These are phyloP conservation scores for Cyanistes caeruleus DNA, from an alignment of 2,113 vertebrate species.

Conservation along the genomic window DNA sequence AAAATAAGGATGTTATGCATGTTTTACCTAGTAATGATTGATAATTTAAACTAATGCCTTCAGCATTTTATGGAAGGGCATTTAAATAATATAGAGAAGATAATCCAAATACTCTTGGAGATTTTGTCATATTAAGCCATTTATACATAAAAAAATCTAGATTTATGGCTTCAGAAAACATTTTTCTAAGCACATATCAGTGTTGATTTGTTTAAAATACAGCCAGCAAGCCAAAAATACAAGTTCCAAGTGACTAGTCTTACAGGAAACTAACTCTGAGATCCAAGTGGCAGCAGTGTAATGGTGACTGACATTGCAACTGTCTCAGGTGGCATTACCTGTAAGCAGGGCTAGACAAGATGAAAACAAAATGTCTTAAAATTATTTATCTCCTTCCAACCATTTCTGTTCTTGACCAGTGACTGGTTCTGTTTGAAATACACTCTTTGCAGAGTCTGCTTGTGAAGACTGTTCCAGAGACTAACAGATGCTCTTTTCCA, in stretches of 20 bases:
- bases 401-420: neutral
- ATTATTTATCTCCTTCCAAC: neutral
- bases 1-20: neutral
- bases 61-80: neutral
- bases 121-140: neutral
- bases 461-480: neutral
- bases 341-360: neutral
- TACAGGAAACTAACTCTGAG: neutral
- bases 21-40: neutral
- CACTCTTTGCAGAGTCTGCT: neutral
- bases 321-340: neutral
- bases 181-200: neutral
- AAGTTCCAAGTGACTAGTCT: neutral
- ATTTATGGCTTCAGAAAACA: neutral
- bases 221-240: neutral
- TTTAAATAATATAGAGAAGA: neutral
- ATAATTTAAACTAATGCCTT: neutral
- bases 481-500: constrained; percentile 30
- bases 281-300: neutral
- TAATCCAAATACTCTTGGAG: neutral
- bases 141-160: neutral
- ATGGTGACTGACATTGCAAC: neutral
- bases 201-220: neutral
- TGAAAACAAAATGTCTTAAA: neutral
- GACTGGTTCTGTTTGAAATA: neutral